Percentiles rank a stretch among this genome's conserved stretches.
phyloP scores from a whole-genome alignment of 2,113 vertebrate genomes.

The Percina caprodes region DNA sequence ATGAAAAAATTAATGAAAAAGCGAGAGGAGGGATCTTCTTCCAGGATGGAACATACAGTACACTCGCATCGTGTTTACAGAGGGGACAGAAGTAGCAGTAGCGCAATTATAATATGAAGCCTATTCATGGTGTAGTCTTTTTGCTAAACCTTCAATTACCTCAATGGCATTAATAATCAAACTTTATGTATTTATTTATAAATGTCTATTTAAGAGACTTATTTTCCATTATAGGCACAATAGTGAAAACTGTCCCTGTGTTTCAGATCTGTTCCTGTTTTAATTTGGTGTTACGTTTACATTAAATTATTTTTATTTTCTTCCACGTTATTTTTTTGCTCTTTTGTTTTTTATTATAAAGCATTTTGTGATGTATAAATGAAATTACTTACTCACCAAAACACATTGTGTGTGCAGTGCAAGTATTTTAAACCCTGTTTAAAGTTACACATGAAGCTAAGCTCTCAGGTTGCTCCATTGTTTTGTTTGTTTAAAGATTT shows the following conservation, averaged over 20 bases:
- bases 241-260: neutral
- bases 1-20: neutral
- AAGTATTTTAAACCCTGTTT: no score
- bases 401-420: no score
- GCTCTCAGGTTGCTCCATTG: neutral
- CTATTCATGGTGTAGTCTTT: neutral
- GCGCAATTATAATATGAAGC: neutral
- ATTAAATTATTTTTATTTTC: no score
- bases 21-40: neutral
- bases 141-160: neutral
- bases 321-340: no score
- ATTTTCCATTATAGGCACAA: neutral
- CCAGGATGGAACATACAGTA: neutral
- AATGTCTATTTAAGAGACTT: neutral
- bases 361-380: no score
- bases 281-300: no score
- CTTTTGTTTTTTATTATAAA: no score
- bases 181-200: neutral
- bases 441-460: neutral
- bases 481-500: no score
- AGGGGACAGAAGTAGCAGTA: neutral
- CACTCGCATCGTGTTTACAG: neutral
- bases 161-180: neutral
- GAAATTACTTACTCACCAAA: no score
- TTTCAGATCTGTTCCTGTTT: neutral